These are phyloP conservation scores for Nudaria mundana DNA, from an alignment of 2,888 invertebrate species.

Conservation along the genomic window DNA sequence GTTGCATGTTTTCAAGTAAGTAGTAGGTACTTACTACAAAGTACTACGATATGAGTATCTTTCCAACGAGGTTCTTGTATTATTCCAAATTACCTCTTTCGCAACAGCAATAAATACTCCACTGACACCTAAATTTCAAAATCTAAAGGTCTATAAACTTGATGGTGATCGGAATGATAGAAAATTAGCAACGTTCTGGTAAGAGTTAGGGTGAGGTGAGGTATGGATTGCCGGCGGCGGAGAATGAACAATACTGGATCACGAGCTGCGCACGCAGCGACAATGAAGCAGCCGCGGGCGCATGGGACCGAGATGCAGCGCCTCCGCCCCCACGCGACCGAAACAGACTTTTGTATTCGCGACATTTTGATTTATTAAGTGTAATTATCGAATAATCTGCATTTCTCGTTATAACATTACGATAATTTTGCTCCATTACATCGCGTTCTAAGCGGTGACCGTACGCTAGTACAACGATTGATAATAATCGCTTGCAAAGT, in stretches of 20 bases:
- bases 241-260: slow-evolving; percentile 56
- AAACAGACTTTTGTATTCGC: slow-evolving; percentile 51
- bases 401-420: slow-evolving; percentile 79
- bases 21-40: too few relatives aligned
- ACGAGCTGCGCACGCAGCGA: slow-evolving; percentile 55
- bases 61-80: too few relatives aligned
- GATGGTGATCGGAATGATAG: slow-evolving; percentile 74
- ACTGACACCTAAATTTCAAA: slow-evolving; percentile 76
- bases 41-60: too few relatives aligned
- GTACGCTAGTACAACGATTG: slow-evolving; percentile 76
- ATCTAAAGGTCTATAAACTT: slow-evolving; percentile 72
- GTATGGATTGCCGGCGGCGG: slow-evolving; percentile 66
- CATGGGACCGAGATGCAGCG: slow-evolving; percentile 43
- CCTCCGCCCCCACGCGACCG: slow-evolving; percentile 32
- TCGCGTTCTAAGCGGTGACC: slow-evolving; percentile 76
- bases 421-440: slow-evolving; percentile 79
- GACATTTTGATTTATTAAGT: slow-evolving; percentile 75
- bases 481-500: slow-evolving; percentile 81
- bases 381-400: slow-evolving; percentile 80
- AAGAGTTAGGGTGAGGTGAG: slow-evolving; percentile 74
- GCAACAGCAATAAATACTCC: slow-evolving; percentile 64
- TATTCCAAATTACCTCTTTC: slow-evolving; percentile 29
- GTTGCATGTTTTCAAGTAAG: too few relatives aligned
- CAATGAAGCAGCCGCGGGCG: slow-evolving; percentile 57
- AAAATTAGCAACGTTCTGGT: slow-evolving; percentile 79